phyloP scores from a whole-genome alignment of 2,888 invertebrate genomes.

The Adelphocoris suturalis region DNA sequence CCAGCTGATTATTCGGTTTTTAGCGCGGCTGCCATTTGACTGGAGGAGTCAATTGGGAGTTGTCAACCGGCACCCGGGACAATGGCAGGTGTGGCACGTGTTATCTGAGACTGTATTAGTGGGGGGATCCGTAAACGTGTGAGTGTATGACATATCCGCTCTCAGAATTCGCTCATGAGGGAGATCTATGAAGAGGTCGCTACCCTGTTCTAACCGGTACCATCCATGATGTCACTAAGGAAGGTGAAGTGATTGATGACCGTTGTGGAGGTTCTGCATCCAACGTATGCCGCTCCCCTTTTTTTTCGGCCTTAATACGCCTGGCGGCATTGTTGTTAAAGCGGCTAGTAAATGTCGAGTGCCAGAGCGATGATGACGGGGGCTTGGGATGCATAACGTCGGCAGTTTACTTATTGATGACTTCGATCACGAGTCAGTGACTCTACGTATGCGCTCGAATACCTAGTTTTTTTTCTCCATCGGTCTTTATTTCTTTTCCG shows the following conservation, averaged over 20 bases:
- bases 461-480: too few species aligned
- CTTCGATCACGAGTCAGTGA: too few species aligned
- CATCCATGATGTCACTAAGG: background rate
- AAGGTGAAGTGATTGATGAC: conserved; percentile 27
- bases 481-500: too few species aligned
- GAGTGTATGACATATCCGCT: background rate
- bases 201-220: background rate
- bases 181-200: background rate
- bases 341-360: background rate
- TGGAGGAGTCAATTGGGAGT: background rate
- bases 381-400: background rate
- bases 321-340: background rate
- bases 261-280: background rate
- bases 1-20: background rate
- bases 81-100: conserved; percentile 15
- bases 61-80: background rate
- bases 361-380: background rate
- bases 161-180: background rate
- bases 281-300: background rate
- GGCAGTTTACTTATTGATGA: too few species aligned
- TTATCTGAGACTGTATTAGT: background rate
- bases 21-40: background rate
- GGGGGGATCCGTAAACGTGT: background rate
- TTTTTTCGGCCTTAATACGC: too few species aligned
- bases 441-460: too few species aligned